Base-by-base conservation (phyloP, 1,140 invertebrate species). In the Grapholita molesta region DNA sequence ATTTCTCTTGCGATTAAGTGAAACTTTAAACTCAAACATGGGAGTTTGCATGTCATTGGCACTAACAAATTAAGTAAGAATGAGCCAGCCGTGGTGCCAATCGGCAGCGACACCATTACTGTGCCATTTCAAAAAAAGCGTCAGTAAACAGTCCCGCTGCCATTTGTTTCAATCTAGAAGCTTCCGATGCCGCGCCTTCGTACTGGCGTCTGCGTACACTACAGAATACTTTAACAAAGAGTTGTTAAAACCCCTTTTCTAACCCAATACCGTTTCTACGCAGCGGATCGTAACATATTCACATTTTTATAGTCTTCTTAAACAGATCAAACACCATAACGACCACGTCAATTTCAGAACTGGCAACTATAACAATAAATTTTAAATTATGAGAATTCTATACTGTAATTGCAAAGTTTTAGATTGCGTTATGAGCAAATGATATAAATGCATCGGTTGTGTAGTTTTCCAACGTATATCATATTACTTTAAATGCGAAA, bases 291-390 rank as follows among this genome's bases (percentile, higher is more conserved):
- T 15, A 32, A 25, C 24, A 12, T 9, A 61, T 61, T 61, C 55
- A 25, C 1, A 30, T 28, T 57, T 3, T 25, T 12, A 57, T 28
- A 61, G 25, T 25, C 25, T 28, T 32, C 18, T 61, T 23, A 61
- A 28, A 68, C 71, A 68, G 65, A 70, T 70, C 55, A 70, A 73
- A 70, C 69, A 72, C 71, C 69, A 69, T 73, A 66, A 52, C 66
- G 70, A 69, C 15, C 28, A 11, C 1, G 11, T 11, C 48, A 53
- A 0, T 28, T 28, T 23, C 9, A 55, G n/a, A 55, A 55, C 12
- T 25, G 21, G 24, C 23, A 42, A 11, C 2, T 57, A 5, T n/a
- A n/a, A 28, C 11, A 25, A 42, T 12, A 42, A 33, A 12, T 24
- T 53, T 53, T 24, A 57, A 48, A 15, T 18, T 7, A 48, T 21